Conservation (phyloP, 92 coral and sea anemone species). For the Parazoanthus atlanticus region DNA sequence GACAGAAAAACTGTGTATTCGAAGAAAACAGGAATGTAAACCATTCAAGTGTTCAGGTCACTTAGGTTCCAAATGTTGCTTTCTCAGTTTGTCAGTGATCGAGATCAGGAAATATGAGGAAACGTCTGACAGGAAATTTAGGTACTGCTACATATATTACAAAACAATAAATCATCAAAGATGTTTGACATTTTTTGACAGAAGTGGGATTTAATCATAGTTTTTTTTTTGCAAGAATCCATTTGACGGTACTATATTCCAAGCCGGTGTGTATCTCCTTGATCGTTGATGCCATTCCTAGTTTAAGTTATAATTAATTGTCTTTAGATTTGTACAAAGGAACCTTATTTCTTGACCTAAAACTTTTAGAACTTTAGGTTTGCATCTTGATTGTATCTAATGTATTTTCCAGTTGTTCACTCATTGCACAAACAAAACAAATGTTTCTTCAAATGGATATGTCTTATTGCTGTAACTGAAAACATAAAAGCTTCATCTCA, state of each 20-base stretch:
- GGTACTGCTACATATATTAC: constrained; percentile 8
- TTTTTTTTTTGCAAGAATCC: not conserved
- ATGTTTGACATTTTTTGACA: constrained; percentile 13
- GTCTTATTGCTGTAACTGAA: not conserved
- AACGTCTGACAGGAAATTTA: not conserved
- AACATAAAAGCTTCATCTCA: not conserved
- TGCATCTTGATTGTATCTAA: constrained; percentile 6
- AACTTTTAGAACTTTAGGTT: not conserved
- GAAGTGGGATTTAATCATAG: not conserved
- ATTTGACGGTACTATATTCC: not conserved
- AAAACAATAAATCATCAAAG: constrained; percentile 33
- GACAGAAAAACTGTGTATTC: not conserved
- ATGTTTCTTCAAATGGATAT: not conserved
- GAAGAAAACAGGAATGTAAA: not conserved
- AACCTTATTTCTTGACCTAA: constrained; percentile 1
- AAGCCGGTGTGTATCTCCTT: not conserved
- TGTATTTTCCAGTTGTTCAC: constrained; percentile 30
- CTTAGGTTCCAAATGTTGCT: not conserved
- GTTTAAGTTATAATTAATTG: not conserved
- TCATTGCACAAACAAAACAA: constrained; percentile 12
- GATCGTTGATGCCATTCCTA: not conserved
- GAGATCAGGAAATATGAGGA: not conserved
- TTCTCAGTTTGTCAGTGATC: not conserved
- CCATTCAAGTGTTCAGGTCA: constrained; percentile 1
- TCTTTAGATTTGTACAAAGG: not conserved